These are phyloP conservation scores for Acleris literana DNA, from an alignment of 2,888 invertebrate genomes.

Conservation along the genomic window DNA sequence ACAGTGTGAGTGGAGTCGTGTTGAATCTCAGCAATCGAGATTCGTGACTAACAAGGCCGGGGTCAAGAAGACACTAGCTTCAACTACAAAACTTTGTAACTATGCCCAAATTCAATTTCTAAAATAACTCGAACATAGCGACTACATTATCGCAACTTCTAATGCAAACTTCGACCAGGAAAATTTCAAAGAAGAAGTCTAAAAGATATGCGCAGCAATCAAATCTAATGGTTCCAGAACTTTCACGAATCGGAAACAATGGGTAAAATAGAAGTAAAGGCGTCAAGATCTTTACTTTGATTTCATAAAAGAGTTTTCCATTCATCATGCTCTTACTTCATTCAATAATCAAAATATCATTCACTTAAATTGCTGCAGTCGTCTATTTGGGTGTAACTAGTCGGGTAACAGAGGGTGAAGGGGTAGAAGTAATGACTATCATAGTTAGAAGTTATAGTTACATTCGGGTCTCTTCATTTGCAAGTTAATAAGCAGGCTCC, in stretches of 20 bases:
- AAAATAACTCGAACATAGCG: constrained; percentile 78
- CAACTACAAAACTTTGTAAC: constrained; percentile 74
- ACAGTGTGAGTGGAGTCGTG: constrained; percentile 54
- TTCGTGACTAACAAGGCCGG: constrained; percentile 67
- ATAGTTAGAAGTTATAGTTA: constrained; percentile 46
- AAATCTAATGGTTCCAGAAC: constrained; percentile 76
- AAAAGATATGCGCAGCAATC: constrained; percentile 75
- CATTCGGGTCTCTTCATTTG: constrained; percentile 43
- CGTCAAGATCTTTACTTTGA: constrained; percentile 49
- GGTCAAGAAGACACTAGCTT: constrained; percentile 76
- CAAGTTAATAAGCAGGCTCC: constrained; percentile 47
- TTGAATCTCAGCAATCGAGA: constrained; percentile 58
- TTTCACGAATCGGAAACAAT: constrained; percentile 79
- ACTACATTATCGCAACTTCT: constrained; percentile 80
- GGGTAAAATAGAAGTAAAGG: constrained; percentile 59
- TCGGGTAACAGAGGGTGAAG: constrained; percentile 21
- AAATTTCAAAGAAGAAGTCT: constrained; percentile 75
- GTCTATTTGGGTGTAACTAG: constrained; percentile 43
- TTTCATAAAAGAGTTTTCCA: constrained; percentile 56
- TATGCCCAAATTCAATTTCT: constrained; percentile 77
- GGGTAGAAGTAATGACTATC: constrained; percentile 31
- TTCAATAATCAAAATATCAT: constrained; percentile 59
- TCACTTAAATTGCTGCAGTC: constrained; percentile 53
- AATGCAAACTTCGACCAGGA: constrained; percentile 79
- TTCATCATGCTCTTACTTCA: constrained; percentile 69